Evolutionary conservation across 2,888 invertebrate genomes (phyloP), one percentile per base, ranked within the genome.

Genomic region (Sphecodes monilicornis): DNA sequence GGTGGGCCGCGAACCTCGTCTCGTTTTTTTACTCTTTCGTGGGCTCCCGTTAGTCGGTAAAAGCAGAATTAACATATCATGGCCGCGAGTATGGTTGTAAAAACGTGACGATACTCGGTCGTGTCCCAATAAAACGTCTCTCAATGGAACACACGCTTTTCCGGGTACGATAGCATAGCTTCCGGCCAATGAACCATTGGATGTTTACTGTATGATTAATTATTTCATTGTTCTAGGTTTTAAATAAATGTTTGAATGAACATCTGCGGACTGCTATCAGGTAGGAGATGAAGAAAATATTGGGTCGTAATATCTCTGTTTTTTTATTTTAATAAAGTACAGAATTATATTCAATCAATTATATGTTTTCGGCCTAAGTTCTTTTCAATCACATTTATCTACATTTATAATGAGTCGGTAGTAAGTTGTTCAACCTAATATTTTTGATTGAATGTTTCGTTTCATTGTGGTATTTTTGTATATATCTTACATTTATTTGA

Each of bases 41-140:
- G 85, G 84, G 76, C 78, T 80, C 84, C 84, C 80, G 75, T 78
- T 84, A 80, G 80, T 85, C 69, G 76, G 75, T 86, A 50, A 76
- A 77, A 68, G 16, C 68, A 70, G 78, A 82, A 82, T 86, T 78
- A 86, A 82, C 86, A 80, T 86, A 82, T 86, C 86, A 76, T 80
- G 82, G 32, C 41, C 41, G 76, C 36, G 57, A 64, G 68, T 84
- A 68, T 50, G 57, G 26, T 69, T 39, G 76, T 32, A n/a, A 46
- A 64, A n/a, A 22, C 26, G 22, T 43, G 66, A 41, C 78, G 76
- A 79, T 76, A n/a, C 78, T 76, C 81, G 80, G 74, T 75, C 41
- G 22, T 3, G 41, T 64, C n/a, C 22, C 10, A n/a, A 50, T 50
- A n/a, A n/a, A 50, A 50, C 22, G 22, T 50, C n/a, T n/a, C 10